Evolutionary conservation across 2,888 invertebrate species (phyloP).

Genomic region (Drosophila trichaetosa): DNA sequence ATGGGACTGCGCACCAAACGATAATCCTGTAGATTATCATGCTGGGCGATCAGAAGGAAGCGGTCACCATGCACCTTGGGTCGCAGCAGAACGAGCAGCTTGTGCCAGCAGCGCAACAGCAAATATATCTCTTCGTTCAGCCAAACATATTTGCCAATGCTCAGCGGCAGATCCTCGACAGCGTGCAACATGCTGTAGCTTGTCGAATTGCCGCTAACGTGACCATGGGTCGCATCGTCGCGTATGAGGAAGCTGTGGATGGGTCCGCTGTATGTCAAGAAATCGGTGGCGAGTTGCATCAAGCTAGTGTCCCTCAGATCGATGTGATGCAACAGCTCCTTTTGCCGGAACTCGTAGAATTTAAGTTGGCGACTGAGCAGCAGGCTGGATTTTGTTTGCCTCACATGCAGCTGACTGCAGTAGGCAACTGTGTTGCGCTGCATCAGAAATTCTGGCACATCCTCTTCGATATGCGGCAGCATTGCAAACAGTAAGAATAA

Average conservation of each 20-base stretch:
- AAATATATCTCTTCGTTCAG: constrained; percentile 70
- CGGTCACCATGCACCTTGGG: constrained; percentile 39
- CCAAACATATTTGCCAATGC: constrained; percentile 80
- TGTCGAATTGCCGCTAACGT: constrained; percentile 18
- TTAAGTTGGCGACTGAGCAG: constrained; percentile 70
- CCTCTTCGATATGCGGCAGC: constrained; percentile 47
- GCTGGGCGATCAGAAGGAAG: constrained; percentile 62
- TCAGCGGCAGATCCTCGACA: constrained; percentile 55
- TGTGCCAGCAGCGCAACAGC: constrained; percentile 80
- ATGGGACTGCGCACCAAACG: constrained; percentile 61
- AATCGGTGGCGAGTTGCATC: constrained; percentile 13
- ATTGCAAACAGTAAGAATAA: constrained; percentile 23
- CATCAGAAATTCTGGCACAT: constrained; percentile 60
- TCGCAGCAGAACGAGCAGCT: constrained; percentile 67
- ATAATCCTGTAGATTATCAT: constrained; percentile 63
- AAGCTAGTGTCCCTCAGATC: constrained; percentile 67
- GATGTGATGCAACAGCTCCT: constrained; percentile 70
- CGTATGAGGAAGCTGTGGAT: constrained; percentile 56
- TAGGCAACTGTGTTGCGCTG: constrained; percentile 53
- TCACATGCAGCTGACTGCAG: constrained; percentile 46
- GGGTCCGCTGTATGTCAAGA: constrained; percentile 66
- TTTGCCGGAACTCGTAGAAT: constrained; percentile 76
- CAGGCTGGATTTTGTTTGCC: constrained; percentile 44
- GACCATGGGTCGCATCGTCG: constrained; percentile 25
- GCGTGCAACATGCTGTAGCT: constrained; percentile 54